Evolutionary conservation across 2,888 invertebrate species (phyloP), one percentile per base, ranked within the genome.

Genomic region (Agrilus mali): DNA sequence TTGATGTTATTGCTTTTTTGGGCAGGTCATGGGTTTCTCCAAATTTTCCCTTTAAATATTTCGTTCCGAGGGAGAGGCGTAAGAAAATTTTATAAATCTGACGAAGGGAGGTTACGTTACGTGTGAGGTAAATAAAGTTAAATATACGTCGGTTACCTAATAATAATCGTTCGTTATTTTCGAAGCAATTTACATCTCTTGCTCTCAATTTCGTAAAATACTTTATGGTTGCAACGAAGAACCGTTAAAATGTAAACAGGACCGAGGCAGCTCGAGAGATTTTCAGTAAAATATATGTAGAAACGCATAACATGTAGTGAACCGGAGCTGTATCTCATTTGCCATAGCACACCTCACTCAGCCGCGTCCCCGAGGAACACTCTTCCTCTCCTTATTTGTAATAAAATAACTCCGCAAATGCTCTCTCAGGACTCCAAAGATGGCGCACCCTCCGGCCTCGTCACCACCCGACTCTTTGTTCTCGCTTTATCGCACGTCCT

Each of bases 361-460:
- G 59, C 58, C 52, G 54, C 58, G 50, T 62, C 64, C 64, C 65
- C 45, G 54, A 62, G 65, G 65, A 62, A 55, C 65, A 64, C 63
- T 65, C 63, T 63, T 60, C 61, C 59, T 60, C 64, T 64, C 65
- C 66, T 66, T 66, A 66, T 65, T 65, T 65, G 65, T 66, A 66
- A 66, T 66, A 66, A 66, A 66, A 65, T 66, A 65, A 66, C 64
- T 63, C 65, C 63, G 55, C 64, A 64, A 65, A 65, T 58, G 64
- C 62, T 66, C 66, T 63, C 64, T 51, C 53, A 63, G 63, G 65
- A 65, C 56, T 54, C 54, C 55, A 61, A 63, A 63, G 63, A 64
- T 64, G 64, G 61, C 61, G 58, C 55, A 56, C 57, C 60, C 60
- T 51, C 49, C 53, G 56, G 60, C 59, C 52, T 55, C 51, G 49